Percentiles rank a stretch among this genome's conserved stretches.
phyloP scores from a whole-genome alignment of 2,113 vertebrate genomes.

The Microtus montanus region DNA sequence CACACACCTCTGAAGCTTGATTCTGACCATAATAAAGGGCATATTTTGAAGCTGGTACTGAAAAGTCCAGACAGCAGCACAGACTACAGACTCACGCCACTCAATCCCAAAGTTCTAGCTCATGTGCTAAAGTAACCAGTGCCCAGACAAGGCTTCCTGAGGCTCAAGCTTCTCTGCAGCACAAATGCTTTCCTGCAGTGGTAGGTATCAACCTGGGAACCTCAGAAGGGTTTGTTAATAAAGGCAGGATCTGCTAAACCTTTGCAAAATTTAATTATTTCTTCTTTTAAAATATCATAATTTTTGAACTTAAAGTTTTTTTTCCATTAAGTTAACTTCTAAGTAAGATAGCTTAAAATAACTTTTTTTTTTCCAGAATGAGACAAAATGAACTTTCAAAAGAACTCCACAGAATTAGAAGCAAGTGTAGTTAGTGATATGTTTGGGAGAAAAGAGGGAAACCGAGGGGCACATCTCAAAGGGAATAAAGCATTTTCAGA shows the following conservation, averaged over 20 bases:
- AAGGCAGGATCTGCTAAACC: slow-evolving; percentile 30
- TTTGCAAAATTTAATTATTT: neutral
- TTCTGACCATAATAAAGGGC: slow-evolving; percentile 85
- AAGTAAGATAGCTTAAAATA: slow-evolving; percentile 15
- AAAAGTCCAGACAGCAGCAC: slow-evolving; percentile 83
- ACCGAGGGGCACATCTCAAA: neutral
- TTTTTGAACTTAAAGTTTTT: slow-evolving; percentile 36
- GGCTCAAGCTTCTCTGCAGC: neutral
- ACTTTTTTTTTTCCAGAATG: slow-evolving; percentile 22
- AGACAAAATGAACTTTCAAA: slow-evolving; percentile 54
- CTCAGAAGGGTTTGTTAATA: neutral
- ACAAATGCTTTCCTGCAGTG: neutral
- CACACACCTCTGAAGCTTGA: slow-evolving; percentile 85
- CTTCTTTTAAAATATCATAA: neutral
- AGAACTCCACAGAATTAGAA: slow-evolving; percentile 38
- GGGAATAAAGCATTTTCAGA: slow-evolving; percentile 63
- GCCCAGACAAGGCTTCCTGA: neutral
- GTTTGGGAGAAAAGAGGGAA: neutral
- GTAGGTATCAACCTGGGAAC: neutral
- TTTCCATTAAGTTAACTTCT: slow-evolving; percentile 8
- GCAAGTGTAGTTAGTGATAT: neutral
- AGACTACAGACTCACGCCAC: slow-evolving; percentile 56
- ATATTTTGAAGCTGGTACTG: slow-evolving; percentile 80
- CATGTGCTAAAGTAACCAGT: slow-evolving; percentile 50
- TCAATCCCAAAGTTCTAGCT: neutral